Percentiles rank a stretch among this genome's conserved stretches.
Evolutionary conservation across 2,113 vertebrate genomes (phyloP).

Genomic region (Cyanistes caeruleus): DNA sequence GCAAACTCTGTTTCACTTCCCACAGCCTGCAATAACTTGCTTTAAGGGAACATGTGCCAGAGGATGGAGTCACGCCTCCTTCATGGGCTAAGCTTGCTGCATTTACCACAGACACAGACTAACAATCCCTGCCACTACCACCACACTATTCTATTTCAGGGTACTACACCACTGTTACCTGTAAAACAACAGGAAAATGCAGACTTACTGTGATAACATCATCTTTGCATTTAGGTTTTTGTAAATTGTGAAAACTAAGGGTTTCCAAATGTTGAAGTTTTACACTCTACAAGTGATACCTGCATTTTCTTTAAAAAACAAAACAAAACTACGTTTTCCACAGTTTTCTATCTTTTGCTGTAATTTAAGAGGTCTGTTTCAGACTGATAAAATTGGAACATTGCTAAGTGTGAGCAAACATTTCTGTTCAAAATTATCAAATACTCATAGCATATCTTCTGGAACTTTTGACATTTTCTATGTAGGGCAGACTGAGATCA

Average conservation of each 20-base stretch:
- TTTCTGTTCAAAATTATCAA: neutral
- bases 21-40: neutral
- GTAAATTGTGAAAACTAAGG: neutral
- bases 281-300: neutral
- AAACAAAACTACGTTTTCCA: rapidly evolving
- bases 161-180: neutral
- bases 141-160: neutral
- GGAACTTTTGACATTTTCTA: neutral
- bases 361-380: neutral
- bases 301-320: neutral
- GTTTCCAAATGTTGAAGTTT: neutral
- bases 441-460: neutral
- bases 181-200: neutral
- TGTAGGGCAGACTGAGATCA: neutral
- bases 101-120: neutral
- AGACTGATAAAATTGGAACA: neutral
- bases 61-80: neutral
- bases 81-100: neutral
- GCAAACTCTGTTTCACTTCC: neutral
- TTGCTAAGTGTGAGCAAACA: neutral
- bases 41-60: neutral
- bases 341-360: neutral
- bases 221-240: neutral
- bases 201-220: neutral
- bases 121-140: neutral